Base-by-base conservation (phyloP, 2,888 invertebrate genomes). In the Clitarchus hookeri region DNA sequence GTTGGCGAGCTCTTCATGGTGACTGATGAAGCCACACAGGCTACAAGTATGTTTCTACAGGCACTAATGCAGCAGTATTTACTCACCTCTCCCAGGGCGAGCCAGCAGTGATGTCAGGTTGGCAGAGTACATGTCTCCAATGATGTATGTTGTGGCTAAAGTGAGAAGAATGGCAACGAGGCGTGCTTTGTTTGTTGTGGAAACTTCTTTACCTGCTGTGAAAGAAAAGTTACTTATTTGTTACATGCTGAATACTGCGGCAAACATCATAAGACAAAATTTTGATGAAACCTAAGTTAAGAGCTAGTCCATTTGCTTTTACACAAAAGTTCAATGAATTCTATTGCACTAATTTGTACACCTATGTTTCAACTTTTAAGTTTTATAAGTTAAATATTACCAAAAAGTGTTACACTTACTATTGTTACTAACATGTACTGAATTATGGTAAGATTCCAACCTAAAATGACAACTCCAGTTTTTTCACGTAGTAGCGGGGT, bases 91-190 rank as follows among this genome's bases (percentile, higher is more conserved):
- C 0, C 95, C 95, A 4, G 96, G 96, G 84, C 94, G 92, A 0
- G 96, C 96, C 86, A 96, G 92, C 44, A 96, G 92, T 6, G 96
- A 96, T 16, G 96, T 96, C 87, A 96, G 91, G 91, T 96, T 96
- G 0, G 96, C 96, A 0, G 96, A 96, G 90, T 96, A 96, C 93
- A 96, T 95, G 90, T 96, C 96, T 0, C 95, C 95, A 84, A 96
- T 94, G 8, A 96, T 95, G 90, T 96, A 96, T 0, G 96, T 96
- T 1, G 95, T 95, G 48, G 95, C 94, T n/a, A 96, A 92, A 85
- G 95, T 95, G 84, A 96, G 93, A 6, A 96, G 91, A 48, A 95
- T 94, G 23, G 94, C 93, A n/a, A 96, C 93, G 83, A 95, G 93
- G 84, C 96, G 93, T 0, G 95, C 94, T 89, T 95, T 95, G 90